Conservation (phyloP, 2,888 invertebrate genomes). For the Quadroppia sp. region DNA sequence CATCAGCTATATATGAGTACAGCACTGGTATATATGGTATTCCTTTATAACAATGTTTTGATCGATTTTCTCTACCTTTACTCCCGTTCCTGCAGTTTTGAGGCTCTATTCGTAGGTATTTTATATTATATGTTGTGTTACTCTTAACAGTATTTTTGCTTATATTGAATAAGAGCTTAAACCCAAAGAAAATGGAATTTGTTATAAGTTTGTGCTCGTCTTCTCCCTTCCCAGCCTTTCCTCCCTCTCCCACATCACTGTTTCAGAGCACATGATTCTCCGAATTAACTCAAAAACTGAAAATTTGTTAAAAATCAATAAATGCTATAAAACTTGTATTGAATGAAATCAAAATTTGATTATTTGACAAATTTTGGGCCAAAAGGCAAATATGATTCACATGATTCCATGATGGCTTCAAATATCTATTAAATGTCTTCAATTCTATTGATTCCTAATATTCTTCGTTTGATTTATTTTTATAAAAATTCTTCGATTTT, state of each 20-base stretch:
- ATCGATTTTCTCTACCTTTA: conserved; percentile 35
- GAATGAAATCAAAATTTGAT: conserved; percentile 13
- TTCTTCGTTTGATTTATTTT: too few species aligned
- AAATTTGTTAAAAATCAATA: conserved; percentile 2
- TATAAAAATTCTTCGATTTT: too few species aligned
- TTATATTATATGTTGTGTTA: conserved; percentile 20
- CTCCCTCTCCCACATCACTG: not conserved
- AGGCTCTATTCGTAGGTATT: conserved; percentile 23
- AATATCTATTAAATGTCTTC: too few species aligned
- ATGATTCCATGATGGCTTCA: too few species aligned
- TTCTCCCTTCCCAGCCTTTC: not conserved
- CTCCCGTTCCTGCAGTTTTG: not conserved
- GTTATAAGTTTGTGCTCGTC: not conserved
- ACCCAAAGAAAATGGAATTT: conserved; percentile 16
- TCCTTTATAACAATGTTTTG: conserved; percentile 32
- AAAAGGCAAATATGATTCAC: conserved; percentile 2
- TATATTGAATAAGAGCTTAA: conserved; percentile 32
- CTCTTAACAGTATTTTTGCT: conserved; percentile 26
- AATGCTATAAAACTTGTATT: not conserved
- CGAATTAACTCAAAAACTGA: not conserved
- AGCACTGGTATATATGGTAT: conserved; percentile 5
- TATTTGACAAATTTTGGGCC: not conserved
- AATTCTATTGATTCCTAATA: too few species aligned
- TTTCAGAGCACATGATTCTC: not conserved
- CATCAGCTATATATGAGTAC: conserved; percentile 21